Base-by-base conservation (phyloP, 2,888 invertebrate species). In the Pristionchus exspectatus region DNA sequence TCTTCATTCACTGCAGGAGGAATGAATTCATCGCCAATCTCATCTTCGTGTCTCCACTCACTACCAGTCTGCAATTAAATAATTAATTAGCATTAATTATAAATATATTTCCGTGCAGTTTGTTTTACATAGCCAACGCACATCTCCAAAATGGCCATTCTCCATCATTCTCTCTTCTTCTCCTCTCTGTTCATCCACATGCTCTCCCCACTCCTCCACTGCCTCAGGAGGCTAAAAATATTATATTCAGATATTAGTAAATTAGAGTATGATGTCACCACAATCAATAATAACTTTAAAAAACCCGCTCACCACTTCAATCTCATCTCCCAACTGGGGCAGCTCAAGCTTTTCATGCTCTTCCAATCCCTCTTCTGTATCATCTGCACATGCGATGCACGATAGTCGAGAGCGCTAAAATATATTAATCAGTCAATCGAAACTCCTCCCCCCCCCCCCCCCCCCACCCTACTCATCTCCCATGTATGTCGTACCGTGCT, bases 301-400 rank as follows among this genome's bases (percentile, higher is more conserved):
- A 18, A 69, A 69, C 14, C 18, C 30, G 44, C 83, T 56, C 56
- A 83, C 83, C 50, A 83, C 83, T 83, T 83, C 83, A 27, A 83
- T 83, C 83, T 83, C 83, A 56, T 83, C 83, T 83, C 83, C 83
- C 56, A 83, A 54, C 27, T 83, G 50, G 27, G 83, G 83, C 83
- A 83, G n/a, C 27, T 54, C 56, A 12, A 44, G 12, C 50, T 44
- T 27, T 16, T 33, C 72, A 44, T 77, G 10, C 69, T 77, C 77
- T 21, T 38, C 54, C 27, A 27, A 27, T 56, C 56, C 30, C n/a
- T 83, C 83, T n/a, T 54, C 56, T 14, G n/a, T 44, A 44, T 81
- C 83, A 54, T 83, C 83, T 27, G 27, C 54, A 83, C 56, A 54
- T 16, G 54, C 50, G 54, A 83, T 83, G 54, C 83, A 83, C 54